Evolutionary conservation across 2,888 invertebrate species (phyloP).

Genomic region (Yponomeuta plumbellus): DNA sequence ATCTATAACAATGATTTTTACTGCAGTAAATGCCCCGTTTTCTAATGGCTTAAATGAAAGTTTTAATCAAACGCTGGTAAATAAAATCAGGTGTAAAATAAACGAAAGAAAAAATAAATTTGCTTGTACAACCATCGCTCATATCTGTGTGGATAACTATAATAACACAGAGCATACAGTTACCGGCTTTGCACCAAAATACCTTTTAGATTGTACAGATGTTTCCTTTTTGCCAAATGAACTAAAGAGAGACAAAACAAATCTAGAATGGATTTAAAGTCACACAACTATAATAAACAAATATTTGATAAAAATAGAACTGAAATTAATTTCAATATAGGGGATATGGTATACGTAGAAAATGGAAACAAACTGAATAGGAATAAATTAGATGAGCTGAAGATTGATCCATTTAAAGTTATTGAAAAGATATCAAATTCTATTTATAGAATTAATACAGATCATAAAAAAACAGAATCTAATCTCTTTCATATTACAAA

Average conservation of each 20-base stretch:
- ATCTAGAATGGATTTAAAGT: constrained; percentile 20
- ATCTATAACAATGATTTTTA: constrained; percentile 31
- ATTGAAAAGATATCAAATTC: constrained; percentile 19
- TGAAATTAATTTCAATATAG: background rate
- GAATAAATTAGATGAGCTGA: constrained; percentile 19
- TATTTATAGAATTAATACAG: constrained; percentile 20
- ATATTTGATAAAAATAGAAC: constrained; percentile 7
- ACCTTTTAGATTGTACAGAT: constrained; percentile 31
- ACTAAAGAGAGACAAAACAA: constrained; percentile 22
- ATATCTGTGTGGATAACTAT: constrained; percentile 31
- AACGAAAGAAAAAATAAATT: constrained; percentile 26
- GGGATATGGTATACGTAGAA: constrained; percentile 26
- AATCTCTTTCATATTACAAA: constrained; percentile 3
- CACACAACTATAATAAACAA: too few relatives aligned
- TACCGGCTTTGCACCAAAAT: constrained; percentile 32
- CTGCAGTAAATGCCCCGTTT: constrained; percentile 32
- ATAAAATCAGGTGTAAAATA: too few relatives aligned
- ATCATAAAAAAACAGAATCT: constrained; percentile 7
- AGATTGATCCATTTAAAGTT: constrained; percentile 20
- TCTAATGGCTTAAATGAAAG: too few relatives aligned
- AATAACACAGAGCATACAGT: constrained; percentile 34
- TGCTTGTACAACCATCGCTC: constrained; percentile 35
- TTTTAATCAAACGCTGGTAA: too few relatives aligned
- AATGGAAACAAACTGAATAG: constrained; percentile 25
- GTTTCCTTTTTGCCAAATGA: constrained; percentile 28